phyloP scores from a whole-genome alignment of 2,888 invertebrate genomes.

The Troglohyphantes excavatus region DNA sequence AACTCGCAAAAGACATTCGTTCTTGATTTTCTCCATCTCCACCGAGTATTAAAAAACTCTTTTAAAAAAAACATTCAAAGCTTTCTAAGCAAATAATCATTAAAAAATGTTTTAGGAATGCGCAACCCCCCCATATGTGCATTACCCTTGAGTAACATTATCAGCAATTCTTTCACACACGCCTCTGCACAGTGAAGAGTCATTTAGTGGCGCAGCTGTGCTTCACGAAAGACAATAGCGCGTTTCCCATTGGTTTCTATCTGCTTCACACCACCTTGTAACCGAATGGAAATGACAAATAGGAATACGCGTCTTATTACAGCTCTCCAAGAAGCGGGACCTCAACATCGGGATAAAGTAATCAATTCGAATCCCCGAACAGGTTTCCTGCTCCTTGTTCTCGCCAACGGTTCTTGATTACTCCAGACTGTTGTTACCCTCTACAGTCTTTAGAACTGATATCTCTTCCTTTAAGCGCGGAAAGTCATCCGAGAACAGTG shows the following conservation, averaged over 20 bases:
- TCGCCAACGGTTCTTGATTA: slow-evolving; percentile 52
- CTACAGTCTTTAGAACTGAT: not conserved
- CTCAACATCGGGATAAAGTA: slow-evolving; percentile 44
- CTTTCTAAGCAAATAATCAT: too few species aligned
- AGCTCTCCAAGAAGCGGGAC: slow-evolving; percentile 51
- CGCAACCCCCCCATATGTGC: too few species aligned
- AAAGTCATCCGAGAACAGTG: slow-evolving; percentile 45
- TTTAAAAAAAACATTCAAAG: too few species aligned
- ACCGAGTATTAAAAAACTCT: too few species aligned
- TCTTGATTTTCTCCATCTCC: too few species aligned
- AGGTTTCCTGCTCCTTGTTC: slow-evolving; percentile 38
- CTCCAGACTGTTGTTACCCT: not conserved
- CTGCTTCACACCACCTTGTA: slow-evolving; percentile 42
- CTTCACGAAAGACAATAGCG: too few species aligned
- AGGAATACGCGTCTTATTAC: slow-evolving; percentile 55
- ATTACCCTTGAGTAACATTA: too few species aligned
- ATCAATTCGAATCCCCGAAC: slow-evolving; percentile 57
- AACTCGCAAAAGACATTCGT: too few species aligned
- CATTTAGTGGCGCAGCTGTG: too few species aligned
- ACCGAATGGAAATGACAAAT: slow-evolving; percentile 54
- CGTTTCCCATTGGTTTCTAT: slow-evolving; percentile 10
- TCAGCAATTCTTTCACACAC: too few species aligned
- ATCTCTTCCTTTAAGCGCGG: slow-evolving; percentile 18
- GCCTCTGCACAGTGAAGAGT: too few species aligned
- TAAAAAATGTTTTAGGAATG: too few species aligned